Evolutionary conservation across 2,888 invertebrate genomes (phyloP).

Genomic region (Nemoura dubitans): DNA sequence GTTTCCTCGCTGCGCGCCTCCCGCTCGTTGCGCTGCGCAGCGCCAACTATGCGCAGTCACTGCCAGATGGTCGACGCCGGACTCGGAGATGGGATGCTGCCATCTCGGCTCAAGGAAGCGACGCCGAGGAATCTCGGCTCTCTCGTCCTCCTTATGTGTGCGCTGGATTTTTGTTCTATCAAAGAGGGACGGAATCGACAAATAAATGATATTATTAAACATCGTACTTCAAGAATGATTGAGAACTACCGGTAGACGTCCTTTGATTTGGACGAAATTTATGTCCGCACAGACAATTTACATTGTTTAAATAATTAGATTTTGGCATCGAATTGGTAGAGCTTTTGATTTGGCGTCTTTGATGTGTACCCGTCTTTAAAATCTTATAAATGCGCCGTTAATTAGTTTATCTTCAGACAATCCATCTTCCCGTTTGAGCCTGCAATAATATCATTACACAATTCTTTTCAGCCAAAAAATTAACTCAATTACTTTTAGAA

Average conservation of each 20-base stretch:
- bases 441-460: neutral
- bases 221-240: neutral
- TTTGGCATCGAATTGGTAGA: neutral
- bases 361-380: neutral
- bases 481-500: neutral
- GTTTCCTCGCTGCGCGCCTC: neutral
- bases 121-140: neutral
- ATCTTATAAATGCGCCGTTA: neutral
- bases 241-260: neutral
- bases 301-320: neutral
- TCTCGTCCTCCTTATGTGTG: neutral
- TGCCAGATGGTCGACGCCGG: conserved; percentile 31
- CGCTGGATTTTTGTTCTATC: neutral
- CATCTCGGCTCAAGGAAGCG: neutral
- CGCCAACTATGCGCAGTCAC: neutral
- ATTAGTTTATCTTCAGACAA: neutral
- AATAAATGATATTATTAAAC: neutral
- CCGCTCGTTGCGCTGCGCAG: neutral
- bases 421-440: neutral
- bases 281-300: neutral
- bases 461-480: conserved; percentile 7
- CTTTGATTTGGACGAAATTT: neutral
- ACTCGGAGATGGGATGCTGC: neutral
- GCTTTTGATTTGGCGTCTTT: neutral
- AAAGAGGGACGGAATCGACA: neutral